phyloP scores from a whole-genome alignment of 2,888 invertebrate genomes.

The Sicus ferrugineus region DNA sequence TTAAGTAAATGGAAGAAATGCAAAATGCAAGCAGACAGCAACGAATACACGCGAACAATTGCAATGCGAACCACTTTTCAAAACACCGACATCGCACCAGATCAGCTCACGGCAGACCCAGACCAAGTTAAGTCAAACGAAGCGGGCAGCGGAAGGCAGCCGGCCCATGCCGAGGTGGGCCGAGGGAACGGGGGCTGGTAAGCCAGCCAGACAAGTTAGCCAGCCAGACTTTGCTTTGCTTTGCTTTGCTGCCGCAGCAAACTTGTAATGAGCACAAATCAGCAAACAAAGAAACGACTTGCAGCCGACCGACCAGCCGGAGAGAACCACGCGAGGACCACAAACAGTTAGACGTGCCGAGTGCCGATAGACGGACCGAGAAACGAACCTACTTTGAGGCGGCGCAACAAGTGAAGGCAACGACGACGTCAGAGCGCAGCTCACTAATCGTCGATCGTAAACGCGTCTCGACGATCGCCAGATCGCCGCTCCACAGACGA shows the following conservation, averaged over 20 bases:
- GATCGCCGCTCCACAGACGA: neutral
- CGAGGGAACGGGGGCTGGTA: constrained; percentile 2
- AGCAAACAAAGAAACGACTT: constrained; percentile 26
- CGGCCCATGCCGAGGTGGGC: constrained; percentile 26
- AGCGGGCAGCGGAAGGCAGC: constrained; percentile 38
- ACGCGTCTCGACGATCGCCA: neutral
- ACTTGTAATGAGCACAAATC: constrained; percentile 33
- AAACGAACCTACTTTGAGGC: constrained; percentile 7
- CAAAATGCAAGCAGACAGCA: constrained; percentile 53
- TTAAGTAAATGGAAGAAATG: constrained; percentile 48
- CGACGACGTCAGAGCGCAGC: neutral
- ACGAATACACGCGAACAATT: constrained; percentile 18
- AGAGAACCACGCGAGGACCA: neutral
- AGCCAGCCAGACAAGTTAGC: constrained; percentile 27
- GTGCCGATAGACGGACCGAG: constrained; percentile 13
- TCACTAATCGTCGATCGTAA: neutral
- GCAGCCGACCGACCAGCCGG: constrained; percentile 17
- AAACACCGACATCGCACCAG: constrained; percentile 40
- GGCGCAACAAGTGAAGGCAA: constrained; percentile 20
- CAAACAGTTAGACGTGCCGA: neutral
- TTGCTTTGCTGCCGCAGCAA: constrained; percentile 37
- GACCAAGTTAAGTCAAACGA: constrained; percentile 28
- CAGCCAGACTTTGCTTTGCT: constrained; percentile 41
- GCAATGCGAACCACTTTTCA: constrained; percentile 56
- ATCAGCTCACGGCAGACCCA: constrained; percentile 21